phyloP scores from a whole-genome alignment of 1,140 invertebrate species.

The Thalassaphorura encarpata region DNA sequence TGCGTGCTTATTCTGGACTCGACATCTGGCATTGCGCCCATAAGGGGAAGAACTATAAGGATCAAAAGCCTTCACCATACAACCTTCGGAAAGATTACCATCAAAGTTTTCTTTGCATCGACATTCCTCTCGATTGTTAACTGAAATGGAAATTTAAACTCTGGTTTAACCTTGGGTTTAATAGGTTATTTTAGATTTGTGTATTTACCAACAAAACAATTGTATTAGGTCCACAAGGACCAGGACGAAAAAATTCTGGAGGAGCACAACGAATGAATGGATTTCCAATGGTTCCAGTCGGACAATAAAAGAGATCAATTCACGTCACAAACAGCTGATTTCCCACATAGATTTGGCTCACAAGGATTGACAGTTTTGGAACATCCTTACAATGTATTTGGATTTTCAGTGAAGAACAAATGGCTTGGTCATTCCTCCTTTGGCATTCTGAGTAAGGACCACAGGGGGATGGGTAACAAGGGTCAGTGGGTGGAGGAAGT shows the following conservation, averaged over 20 bases:
- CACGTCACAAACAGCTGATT: constrained; percentile 65
- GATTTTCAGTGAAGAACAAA: constrained; percentile 75
- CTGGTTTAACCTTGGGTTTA: no score
- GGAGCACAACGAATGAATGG: constrained; percentile 29
- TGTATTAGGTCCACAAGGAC: constrained; percentile 22
- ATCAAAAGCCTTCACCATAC: constrained; percentile 29
- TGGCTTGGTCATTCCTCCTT: no score
- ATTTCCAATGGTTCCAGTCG: constrained; percentile 30
- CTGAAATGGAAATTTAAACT: no score
- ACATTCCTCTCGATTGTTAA: constrained; percentile 33
- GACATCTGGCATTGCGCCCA: constrained; percentile 51
- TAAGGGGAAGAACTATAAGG: constrained; percentile 53
- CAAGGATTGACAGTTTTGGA: constrained; percentile 63
- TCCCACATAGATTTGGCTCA: constrained; percentile 49
- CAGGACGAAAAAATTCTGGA: constrained; percentile 11
- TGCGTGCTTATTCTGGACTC: constrained; percentile 35
- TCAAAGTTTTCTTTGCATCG: constrained; percentile 35
- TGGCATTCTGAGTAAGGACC: no score
- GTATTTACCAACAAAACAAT: constrained; percentile 37
- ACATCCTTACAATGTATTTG: constrained; percentile 75
- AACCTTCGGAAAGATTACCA: constrained; percentile 36
- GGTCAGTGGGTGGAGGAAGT: no score
- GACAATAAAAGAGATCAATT: constrained; percentile 63
- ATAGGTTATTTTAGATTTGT: no score
- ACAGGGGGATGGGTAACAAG: no score